These are phyloP conservation scores for Cossypha polioptera DNA, from an alignment of 2,797 vertebrate genomes.

Conservation along the genomic window DNA sequence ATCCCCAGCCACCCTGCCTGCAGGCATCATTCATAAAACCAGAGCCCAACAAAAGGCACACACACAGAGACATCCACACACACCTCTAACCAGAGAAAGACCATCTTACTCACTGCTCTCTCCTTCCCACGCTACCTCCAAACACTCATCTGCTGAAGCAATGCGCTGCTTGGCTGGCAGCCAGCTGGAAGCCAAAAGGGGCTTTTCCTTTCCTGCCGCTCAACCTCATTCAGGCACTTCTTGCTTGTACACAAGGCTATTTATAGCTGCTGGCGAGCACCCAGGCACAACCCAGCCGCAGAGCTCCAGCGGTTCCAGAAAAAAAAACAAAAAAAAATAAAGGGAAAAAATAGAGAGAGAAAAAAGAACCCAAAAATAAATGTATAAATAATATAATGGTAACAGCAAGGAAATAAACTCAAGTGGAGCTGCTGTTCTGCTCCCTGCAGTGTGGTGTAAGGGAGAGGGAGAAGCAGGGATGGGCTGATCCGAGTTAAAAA, in stretches of 20 bases:
- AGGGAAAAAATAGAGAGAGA: neutral
- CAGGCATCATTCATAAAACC: slow-evolving; percentile 23
- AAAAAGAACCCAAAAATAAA: neutral
- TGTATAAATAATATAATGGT: neutral
- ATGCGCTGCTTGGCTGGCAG: slow-evolving; percentile 70
- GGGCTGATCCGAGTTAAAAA: slow-evolving; percentile 37
- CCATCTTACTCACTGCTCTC: slow-evolving; percentile 64
- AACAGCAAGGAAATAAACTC: neutral
- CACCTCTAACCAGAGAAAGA: slow-evolving; percentile 68
- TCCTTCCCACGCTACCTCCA: slow-evolving; percentile 71
- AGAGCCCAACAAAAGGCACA: neutral
- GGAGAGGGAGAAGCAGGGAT: neutral
- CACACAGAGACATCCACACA: neutral
- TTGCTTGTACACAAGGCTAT: slow-evolving; percentile 78
- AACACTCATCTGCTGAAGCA: slow-evolving; percentile 71
- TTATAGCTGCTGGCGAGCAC: slow-evolving; percentile 82
- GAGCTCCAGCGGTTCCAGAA: slow-evolving; percentile 53
- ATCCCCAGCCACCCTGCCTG: neutral
- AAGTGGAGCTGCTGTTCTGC: accelerated
- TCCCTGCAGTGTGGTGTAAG: neutral
- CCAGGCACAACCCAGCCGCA: slow-evolving; percentile 78
- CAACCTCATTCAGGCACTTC: slow-evolving; percentile 76
- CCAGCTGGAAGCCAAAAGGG: slow-evolving; percentile 81
- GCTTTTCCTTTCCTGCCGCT: slow-evolving; percentile 74
- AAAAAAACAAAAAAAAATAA: neutral